Evolutionary conservation across 2,113 vertebrate species (phyloP), one percentile per base, ranked within the genome.

Genomic region (Ceyx margarethae): DNA sequence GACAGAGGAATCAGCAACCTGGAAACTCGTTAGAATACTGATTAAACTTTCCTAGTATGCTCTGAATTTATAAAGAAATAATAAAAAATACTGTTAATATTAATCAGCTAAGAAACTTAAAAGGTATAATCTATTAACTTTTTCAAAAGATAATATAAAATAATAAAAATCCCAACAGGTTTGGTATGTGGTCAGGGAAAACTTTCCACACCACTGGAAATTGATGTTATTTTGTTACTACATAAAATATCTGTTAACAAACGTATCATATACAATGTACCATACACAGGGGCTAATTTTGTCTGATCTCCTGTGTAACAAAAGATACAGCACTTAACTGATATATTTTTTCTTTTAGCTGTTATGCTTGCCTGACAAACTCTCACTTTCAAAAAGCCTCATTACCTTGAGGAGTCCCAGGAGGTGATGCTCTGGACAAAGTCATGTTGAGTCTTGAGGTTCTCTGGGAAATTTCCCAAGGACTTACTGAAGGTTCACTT

Each of bases 1-100:
- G 87, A 33, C 69, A 75, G 69, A 87, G 58, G 77, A 89, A 87
- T 67, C 87, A 67, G 91, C 60, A 91, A 74, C 66, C 85, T 91
- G 72, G 65, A 87, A 96, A 85, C 58, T 81, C 18, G 0, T 81
- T 77, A 72, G 73, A 90, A 91, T 87, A 42, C 79, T 68, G 84
- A 95, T 89, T 89, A n/a, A 56, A 60, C 37, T 85, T 94, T 58
- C 69, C 50, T 69, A 85, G 45, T 37, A 57, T 40, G 57, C 19
- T 23, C 28, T 29, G 48, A 90, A 25, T 67, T 17, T 21, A 43
- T 17, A 58, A 72, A 19, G 43, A 23, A 79, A 26, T 23, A 68
- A 62, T 21, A 37, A 81, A 51, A 64, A 81, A 19, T 31, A 46
- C n/a, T 85, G n/a, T 72, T 88, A 79, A 57, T 65, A 90, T 87